phyloP scores from a whole-genome alignment of 2,113 vertebrate genomes.

The Brachyhypopomus occidentalis region DNA sequence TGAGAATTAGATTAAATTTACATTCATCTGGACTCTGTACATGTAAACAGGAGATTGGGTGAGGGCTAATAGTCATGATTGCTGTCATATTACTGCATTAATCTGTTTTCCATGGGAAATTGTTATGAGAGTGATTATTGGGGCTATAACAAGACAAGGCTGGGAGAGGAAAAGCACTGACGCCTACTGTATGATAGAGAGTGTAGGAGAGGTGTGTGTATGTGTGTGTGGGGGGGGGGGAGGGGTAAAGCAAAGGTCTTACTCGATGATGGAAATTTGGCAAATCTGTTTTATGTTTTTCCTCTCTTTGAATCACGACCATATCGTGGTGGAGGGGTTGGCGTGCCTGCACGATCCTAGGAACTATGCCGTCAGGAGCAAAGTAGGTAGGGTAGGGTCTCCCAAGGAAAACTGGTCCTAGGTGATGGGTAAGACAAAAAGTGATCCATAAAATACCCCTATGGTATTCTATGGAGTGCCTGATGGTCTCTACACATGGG shows the following conservation, averaged over 20 bases:
- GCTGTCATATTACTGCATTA: conserved; percentile 55
- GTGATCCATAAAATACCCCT: too few species aligned
- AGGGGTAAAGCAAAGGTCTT: too few species aligned
- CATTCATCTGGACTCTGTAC: conserved; percentile 39
- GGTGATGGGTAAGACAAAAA: too few species aligned
- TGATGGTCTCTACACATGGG: too few species aligned
- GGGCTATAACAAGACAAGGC: conserved; percentile 34
- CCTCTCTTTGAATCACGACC: too few species aligned
- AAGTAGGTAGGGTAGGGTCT: too few species aligned
- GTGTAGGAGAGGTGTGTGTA: conserved; percentile 3
- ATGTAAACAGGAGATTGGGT: conserved; percentile 57
- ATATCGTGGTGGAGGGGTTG: too few species aligned
- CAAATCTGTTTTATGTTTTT: background rate
- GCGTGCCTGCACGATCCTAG: too few species aligned
- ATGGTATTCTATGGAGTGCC: too few species aligned
- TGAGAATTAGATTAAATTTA: conserved; percentile 44
- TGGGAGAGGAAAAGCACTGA: conserved; percentile 40
- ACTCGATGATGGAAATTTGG: background rate
- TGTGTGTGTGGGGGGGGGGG: conserved; percentile 3
- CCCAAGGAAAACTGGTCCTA: too few species aligned
- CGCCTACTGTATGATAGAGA: conserved; percentile 31
- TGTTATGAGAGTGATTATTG: conserved; percentile 4
- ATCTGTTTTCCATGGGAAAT: conserved; percentile 56
- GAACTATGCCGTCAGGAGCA: too few species aligned
- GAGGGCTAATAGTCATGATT: conserved; percentile 51